Percentiles rank a stretch among this genome's conserved stretches.
phyloP scores from a whole-genome alignment of 2,797 vertebrate species.

The Fistularia tabacaria region DNA sequence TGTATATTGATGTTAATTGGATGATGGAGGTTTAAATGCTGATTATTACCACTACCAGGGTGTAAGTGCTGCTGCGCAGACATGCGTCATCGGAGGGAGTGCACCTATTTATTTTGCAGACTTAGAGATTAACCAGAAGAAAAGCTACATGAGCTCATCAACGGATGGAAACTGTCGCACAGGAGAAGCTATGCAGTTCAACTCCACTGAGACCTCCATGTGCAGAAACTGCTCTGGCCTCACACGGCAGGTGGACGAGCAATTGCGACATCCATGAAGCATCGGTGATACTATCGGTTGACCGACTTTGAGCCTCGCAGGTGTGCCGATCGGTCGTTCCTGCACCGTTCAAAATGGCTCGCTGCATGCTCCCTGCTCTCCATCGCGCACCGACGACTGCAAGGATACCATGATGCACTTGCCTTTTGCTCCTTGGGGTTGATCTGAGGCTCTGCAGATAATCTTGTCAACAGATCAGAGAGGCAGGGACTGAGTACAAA shows the following conservation, averaged over 20 bases:
- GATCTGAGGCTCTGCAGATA: constrained; percentile 64
- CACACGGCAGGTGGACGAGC: background rate
- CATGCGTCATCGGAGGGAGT: constrained; percentile 14
- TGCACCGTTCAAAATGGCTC: too few relatives aligned
- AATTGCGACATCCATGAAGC: too few relatives aligned
- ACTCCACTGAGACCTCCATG: background rate
- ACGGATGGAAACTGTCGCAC: constrained; percentile 12
- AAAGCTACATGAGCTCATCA: constrained; percentile 37
- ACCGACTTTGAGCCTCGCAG: too few relatives aligned
- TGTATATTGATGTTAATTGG: background rate
- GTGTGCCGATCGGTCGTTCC: too few relatives aligned
- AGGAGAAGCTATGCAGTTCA: background rate
- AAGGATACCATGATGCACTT: constrained; percentile 36
- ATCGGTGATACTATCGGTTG: too few relatives aligned
- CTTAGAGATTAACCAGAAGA: constrained; percentile 20
- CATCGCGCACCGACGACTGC: constrained; percentile 11
- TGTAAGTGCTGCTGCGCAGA: constrained; percentile 4
- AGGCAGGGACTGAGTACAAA: constrained; percentile 51
- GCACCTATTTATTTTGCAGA: constrained; percentile 22
- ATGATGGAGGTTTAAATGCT: background rate
- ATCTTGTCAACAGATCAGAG: constrained; percentile 80
- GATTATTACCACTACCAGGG: constrained; percentile 1
- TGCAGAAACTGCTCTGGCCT: background rate
- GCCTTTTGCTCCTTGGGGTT: constrained; percentile 44
- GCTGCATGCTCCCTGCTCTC: constrained; percentile 1